Evolutionary conservation across 2,888 invertebrate species (phyloP).

Genomic region (Agrochola lychnidis): DNA sequence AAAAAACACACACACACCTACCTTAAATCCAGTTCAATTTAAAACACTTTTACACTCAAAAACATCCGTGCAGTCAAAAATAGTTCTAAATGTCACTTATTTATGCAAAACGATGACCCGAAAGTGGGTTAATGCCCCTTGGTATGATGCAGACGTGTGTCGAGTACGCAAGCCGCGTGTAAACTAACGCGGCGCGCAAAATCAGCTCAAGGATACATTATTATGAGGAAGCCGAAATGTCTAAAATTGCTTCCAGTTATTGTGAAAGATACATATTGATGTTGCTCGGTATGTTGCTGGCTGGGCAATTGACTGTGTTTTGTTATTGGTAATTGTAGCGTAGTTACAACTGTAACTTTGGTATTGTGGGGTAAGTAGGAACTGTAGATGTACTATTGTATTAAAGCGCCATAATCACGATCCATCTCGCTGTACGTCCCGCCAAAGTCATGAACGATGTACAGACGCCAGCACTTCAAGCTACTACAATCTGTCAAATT

Average conservation of each 20-base stretch:
- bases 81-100: conserved; percentile 14
- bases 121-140: conserved; percentile 37
- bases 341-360: background rate
- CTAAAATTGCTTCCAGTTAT: conserved; percentile 42
- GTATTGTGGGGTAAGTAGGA: background rate
- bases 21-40: conserved; percentile 20
- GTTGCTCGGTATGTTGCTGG: conserved; percentile 7
- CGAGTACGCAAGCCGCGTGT: conserved; percentile 9
- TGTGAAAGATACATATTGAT: conserved; percentile 29
- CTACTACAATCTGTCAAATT: too few species aligned
- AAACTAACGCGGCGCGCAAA: conserved; percentile 40
- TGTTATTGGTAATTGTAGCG: conserved; percentile 5
- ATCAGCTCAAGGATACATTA: conserved; percentile 58
- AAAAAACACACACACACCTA: conserved; percentile 30
- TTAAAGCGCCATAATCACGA: too few species aligned
- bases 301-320: background rate
- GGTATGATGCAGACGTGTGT: conserved; percentile 4
- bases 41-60: conserved; percentile 31
- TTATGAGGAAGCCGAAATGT: conserved; percentile 54
- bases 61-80: conserved; percentile 14
- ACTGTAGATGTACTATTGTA: too few species aligned
- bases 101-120: conserved; percentile 25
- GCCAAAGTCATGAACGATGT: too few species aligned
- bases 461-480: too few species aligned
- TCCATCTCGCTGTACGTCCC: too few species aligned